Evolutionary conservation across 1,140 invertebrate genomes (phyloP), one percentile per base, ranked within the genome.

Genomic region (Eupeodes corollae): DNA sequence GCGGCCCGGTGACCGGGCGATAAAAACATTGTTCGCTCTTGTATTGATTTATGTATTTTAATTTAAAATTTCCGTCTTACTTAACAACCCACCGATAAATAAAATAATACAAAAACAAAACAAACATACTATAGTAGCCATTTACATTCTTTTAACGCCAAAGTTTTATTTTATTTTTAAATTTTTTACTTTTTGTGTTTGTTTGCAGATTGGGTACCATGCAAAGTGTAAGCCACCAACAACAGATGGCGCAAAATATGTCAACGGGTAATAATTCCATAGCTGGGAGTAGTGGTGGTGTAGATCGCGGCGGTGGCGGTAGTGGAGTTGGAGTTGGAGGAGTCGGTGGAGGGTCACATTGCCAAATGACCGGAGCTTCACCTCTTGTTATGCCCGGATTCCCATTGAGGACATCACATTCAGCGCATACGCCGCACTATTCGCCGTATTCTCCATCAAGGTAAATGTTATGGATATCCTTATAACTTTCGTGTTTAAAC

Each of bases 381-480:
- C 81, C 84, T 14, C 74, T 86, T 57, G 82, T 84, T 40, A 86
- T 88, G 79, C 83, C 85, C 35, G 83, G 81, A 54, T 86, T 86
- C 70, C 84, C 84, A 6, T 73, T 84, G 53, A 74, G 82, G 54
- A 75, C 81, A 61, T 76, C 77, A 58, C 77, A 79, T 58, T 78
- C 79, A 48, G 77, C 81, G 52, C 76, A 79, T 44, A 78, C 82
- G 55, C 80, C 83, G 42, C 79, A 86, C 58, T 85, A 90, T 75
- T 80, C 84, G 55, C 77, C 82, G 54, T 88, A 86, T 72, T 90
- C 87, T 52, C 86, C 86, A 60, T 90, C 91, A 52, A 83, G 90
- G 63, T 68, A 59, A 60, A 51, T 39, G 21, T 26, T 26, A 26
- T 26, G 21, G 21, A 26, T 26, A 26, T 26, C 8, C 21, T 8